Evolutionary conservation across 1,140 invertebrate species (phyloP), one percentile per base, ranked within the genome.

Genomic region (Pseudomyrmex concolor): DNA sequence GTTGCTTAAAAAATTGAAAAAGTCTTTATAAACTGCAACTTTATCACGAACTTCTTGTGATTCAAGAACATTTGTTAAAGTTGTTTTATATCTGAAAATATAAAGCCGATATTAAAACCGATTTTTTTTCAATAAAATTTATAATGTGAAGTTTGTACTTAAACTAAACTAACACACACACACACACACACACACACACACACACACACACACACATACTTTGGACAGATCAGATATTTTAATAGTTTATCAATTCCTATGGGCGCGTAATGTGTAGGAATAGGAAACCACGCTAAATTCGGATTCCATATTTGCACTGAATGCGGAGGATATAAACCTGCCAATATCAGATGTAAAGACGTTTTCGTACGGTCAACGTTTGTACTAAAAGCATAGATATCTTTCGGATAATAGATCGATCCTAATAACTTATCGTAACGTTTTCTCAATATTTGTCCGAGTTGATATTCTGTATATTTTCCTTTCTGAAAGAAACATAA

Each of bases 291-390:
- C 2, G 67, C n/a, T 22, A 94, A 84, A 22, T 90, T 51, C 12
- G 93, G 85, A 78, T 95, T 93, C 95, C 95, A 96, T 48, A 83
- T 85, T 80, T 95, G 95, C 0, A 82, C 54, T 0, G 85, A 70
- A 17, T 88, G 67, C 2, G 95, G 95, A 60, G 95, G 95, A 86
- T 94, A 96, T 67, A 96, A 84, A 1, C 94, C 95, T 0, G 95
- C 94, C 17, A 96, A 85, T 2, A 95, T 95, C 2, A 95, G 91
- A 45, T 95, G 91, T 0, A 93, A 94, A 2, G 94, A 95, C 95
- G 95, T 96, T 90, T 96, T 95, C 0, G 96, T 96, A 9, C 96
- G 92, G 19, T 94, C 94, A 70, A 91, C 94, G 76, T 95, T 94
- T 1, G 95, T 94, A 3, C 94, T 95, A 0, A 92, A 87, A 8